Conservation (phyloP, 2,797 vertebrate genomes). For the Potorous gilbertii region DNA sequence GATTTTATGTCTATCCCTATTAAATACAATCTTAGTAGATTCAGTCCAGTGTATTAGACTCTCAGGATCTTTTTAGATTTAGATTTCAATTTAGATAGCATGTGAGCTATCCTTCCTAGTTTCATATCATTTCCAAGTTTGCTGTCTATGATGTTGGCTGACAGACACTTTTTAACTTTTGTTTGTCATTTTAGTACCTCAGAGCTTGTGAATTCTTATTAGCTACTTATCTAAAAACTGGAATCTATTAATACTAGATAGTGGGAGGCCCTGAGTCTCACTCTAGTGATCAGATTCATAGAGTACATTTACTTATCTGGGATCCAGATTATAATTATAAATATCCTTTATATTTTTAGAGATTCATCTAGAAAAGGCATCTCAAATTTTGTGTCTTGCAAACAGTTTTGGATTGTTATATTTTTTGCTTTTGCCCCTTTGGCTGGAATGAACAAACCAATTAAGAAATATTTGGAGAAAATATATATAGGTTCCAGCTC, state of each 20-base stretch:
- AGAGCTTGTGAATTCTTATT: not conserved
- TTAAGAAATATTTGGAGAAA: not conserved
- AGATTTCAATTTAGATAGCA: not conserved
- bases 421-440: not conserved
- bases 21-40: not conserved
- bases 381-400: not conserved
- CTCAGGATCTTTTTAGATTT: not conserved
- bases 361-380: not conserved
- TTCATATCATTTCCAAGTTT: not conserved
- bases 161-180: not conserved
- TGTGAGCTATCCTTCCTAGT: not conserved
- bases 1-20: not conserved
- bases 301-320: not conserved
- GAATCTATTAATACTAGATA: not conserved
- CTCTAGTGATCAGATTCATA: not conserved
- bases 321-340: not conserved
- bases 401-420: not conserved
- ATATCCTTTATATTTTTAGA: not conserved
- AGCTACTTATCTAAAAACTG: not conserved
- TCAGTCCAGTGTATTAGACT: not conserved
- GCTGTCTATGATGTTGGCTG: not conserved
- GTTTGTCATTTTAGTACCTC: not conserved
- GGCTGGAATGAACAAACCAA: not conserved
- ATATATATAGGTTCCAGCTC: not conserved
- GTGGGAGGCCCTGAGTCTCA: not conserved